Base-by-base conservation (phyloP, 64 coral and sea anemone species). In the Cladopsammia gracilis region DNA sequence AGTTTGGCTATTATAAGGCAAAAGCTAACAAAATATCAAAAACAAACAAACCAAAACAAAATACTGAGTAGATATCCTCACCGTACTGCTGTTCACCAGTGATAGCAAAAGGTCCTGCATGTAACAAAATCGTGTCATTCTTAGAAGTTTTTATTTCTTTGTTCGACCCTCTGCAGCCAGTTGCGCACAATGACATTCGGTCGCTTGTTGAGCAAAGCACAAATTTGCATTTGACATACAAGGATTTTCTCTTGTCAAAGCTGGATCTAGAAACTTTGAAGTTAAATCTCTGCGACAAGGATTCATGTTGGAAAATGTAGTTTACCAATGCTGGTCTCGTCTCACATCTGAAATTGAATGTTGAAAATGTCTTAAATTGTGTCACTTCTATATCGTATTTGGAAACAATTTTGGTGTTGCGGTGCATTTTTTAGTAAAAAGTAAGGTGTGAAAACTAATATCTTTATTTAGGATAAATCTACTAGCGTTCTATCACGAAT, bases 201-300 rank as follows among this genome's bases (percentile, higher is more conserved):
- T 84, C 46, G 13, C 14, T 20, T 48, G 0, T 45, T 0, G 4
- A 16, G 44, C 80, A 84, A 10, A 66, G 80, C 3, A 84, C 20
- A 22, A 84, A 84, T 68, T 42, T 67, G 19, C 80, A 84, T 22
- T 48, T 59, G 8, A 84, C 18, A 26, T 14, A 67, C 19, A 84
- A 47, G 0, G 60, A 20, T 49, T 49, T 67, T 4, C 18, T 16
- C 20, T 48, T 67, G 20, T 84, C 2, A 7, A 51, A 19, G 16
- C 45, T 10, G 34, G 80, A 84, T 7, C 61, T 49, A 43, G 61
- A 0, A 15, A 84, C 42, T 10, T 45, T 84, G 44, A 66, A 67
- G 42, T 14, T 84, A 44, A 84, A 66, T 67, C 25, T 67, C 61
- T 84, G 80, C 1, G 80, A 68, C 7, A 0, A 3, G 20, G 80